Conservation (phyloP, 2,888 invertebrate genomes). For the Chrysolina haemoptera region DNA sequence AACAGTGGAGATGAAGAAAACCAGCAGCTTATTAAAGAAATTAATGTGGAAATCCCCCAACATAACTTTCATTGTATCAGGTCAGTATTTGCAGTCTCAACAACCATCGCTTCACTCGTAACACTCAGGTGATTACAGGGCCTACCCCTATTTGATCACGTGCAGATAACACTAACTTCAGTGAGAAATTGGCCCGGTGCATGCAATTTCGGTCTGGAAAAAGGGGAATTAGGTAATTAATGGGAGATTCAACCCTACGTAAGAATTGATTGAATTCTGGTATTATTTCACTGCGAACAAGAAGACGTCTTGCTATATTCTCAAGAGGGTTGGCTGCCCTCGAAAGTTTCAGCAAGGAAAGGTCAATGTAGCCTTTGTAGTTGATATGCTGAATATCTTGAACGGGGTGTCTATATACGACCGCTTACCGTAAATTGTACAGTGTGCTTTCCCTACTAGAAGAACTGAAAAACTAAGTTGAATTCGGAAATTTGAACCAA, state of each 20-base stretch:
- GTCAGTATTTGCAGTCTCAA: conserved; percentile 8
- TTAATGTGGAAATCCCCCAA: not conserved
- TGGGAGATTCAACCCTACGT: conserved; percentile 14
- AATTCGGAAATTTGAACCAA: too few species aligned
- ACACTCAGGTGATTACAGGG: not conserved
- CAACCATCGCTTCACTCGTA: not conserved
- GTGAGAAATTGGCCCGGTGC: conserved; percentile 6
- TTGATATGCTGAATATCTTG: not conserved
- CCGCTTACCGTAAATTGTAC: too few species aligned
- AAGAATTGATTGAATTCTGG: conserved; percentile 1
- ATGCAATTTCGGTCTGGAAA: conserved; percentile 2
- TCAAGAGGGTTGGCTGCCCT: not conserved
- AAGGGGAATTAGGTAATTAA: conserved; percentile 16
- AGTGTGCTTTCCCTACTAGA: too few species aligned
- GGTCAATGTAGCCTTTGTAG: not conserved
- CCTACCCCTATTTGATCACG: conserved; percentile 19
- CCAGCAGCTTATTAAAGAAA: too few species aligned
- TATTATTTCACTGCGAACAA: conserved; percentile 15
- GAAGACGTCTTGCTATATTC: conserved; percentile 1
- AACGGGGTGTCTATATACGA: not conserved
- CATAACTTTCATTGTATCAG: not conserved
- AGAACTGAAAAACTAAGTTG: too few species aligned
- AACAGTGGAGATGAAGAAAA: too few species aligned
- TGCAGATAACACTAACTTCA: conserved; percentile 11
- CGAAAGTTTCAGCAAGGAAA: conserved; percentile 1